Evolutionary conservation across 2,888 invertebrate species (phyloP).

Genomic region (Monochamus alternatus): DNA sequence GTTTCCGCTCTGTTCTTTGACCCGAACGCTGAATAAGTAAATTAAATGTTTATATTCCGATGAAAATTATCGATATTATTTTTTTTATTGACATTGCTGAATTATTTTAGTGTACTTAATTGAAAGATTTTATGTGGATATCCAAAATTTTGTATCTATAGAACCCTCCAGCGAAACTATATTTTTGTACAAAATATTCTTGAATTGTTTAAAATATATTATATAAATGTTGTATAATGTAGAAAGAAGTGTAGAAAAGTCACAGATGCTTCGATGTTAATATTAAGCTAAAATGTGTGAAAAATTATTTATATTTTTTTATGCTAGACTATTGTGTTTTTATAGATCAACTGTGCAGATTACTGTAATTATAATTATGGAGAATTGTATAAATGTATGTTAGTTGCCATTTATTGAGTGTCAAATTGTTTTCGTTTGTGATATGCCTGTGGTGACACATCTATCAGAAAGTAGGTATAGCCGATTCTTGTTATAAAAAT

Average conservation of each 20-base stretch:
- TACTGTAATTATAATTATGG: background rate
- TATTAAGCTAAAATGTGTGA: background rate
- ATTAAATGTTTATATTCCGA: background rate
- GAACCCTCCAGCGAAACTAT: constrained; percentile 1
- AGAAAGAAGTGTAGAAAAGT: background rate
- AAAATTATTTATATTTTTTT: background rate
- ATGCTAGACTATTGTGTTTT: background rate
- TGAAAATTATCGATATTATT: background rate
- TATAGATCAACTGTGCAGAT: background rate
- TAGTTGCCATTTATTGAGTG: background rate
- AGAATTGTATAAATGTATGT: background rate
- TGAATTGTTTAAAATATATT: background rate
- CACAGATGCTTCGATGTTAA: background rate
- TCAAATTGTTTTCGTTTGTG: background rate
- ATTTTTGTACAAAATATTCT: constrained; percentile 23
- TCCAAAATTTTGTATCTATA: background rate
- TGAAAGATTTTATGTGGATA: constrained; percentile 2
- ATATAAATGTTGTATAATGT: background rate
- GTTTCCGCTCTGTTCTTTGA: constrained; percentile 91
- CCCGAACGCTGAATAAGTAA: constrained; percentile 72
- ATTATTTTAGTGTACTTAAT: constrained; percentile 27
- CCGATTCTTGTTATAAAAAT: no score
- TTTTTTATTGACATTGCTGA: background rate
- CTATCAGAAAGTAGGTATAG: no score
- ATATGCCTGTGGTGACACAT: no score